These are phyloP conservation scores for Serranus cabrilla DNA, from an alignment of 2,797 vertebrate genomes.

Conservation along the genomic window DNA sequence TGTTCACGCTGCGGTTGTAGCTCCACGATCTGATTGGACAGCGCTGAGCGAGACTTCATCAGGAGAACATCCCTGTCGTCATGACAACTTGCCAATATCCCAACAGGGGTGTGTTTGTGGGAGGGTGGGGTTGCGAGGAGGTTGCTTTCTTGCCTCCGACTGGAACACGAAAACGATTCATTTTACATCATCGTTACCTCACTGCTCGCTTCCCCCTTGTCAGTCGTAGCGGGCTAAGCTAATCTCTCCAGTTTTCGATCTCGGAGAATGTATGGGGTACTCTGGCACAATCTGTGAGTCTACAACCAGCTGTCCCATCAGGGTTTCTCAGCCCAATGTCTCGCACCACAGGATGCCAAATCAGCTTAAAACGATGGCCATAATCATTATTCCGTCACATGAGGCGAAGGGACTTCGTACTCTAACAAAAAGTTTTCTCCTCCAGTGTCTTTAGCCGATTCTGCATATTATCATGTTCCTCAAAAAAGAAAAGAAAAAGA, in stretches of 20 bases:
- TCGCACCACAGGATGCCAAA: slow-evolving; percentile 79
- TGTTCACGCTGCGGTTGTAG: slow-evolving; percentile 96
- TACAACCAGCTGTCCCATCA: slow-evolving; percentile 76
- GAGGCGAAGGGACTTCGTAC: slow-evolving; percentile 29
- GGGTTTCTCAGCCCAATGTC: slow-evolving; percentile 73
- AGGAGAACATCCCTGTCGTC: slow-evolving; percentile 99
- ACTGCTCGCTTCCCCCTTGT: slow-evolving; percentile 60
- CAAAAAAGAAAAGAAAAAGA: slow-evolving; percentile 7
- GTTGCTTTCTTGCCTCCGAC: slow-evolving; percentile 81
- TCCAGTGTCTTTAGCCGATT: slow-evolving; percentile 10
- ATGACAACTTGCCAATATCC: slow-evolving; percentile 98
- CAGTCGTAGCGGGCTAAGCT: slow-evolving; percentile 67
- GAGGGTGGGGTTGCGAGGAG: slow-evolving; percentile 74
- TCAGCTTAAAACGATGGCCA: slow-evolving; percentile 76
- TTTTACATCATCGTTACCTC: slow-evolving; percentile 90
- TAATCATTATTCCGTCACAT: slow-evolving; percentile 66
- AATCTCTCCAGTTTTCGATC: slow-evolving; percentile 67
- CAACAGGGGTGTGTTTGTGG: slow-evolving; percentile 81
- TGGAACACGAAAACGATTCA: slow-evolving; percentile 84
- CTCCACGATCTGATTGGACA: slow-evolving; percentile 98
- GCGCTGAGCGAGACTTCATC: slow-evolving; percentile 95
- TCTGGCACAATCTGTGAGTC: slow-evolving; percentile 50
- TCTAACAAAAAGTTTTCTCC: slow-evolving; percentile 40
- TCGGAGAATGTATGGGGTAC: slow-evolving; percentile 47
- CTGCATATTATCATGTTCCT: slow-evolving; percentile 38